Conservation (phyloP, 1,140 invertebrate species). For the Saccostrea echinata region DNA sequence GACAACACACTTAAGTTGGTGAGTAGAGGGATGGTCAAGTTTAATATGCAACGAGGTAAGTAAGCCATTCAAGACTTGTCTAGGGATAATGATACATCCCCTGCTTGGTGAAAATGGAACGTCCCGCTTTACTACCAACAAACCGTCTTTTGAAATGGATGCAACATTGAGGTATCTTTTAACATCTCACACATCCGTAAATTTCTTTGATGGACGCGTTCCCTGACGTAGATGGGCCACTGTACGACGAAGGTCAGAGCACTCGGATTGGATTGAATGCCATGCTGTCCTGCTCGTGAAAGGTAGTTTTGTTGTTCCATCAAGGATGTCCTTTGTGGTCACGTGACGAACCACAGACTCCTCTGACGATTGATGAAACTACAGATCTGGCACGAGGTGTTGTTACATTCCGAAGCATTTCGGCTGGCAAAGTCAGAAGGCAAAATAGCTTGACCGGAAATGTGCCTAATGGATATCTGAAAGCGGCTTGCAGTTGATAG, state of each 20-base stretch:
- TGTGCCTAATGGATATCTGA: no score
- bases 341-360: conserved; percentile 26
- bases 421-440: conserved; percentile 39
- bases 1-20: conserved; percentile 58
- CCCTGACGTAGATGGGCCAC: conserved; percentile 52
- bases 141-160: conserved; percentile 49
- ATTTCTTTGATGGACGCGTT: no score
- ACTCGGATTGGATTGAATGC: conserved; percentile 42
- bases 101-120: not conserved
- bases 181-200: conserved; percentile 51
- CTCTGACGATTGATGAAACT: conserved; percentile 9
- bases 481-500: no score
- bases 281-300: conserved; percentile 58
- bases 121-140: conserved; percentile 48
- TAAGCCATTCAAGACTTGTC: no score
- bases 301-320: conserved; percentile 38
- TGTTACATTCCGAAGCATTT: conserved; percentile 28
- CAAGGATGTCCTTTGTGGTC: conserved; percentile 35
- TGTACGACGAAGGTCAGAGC: conserved; percentile 44
- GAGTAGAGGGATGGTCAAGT: conserved; percentile 1
- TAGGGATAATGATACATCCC: no score
- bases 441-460: no score
- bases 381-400: conserved; percentile 51
- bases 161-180: conserved; percentile 50
- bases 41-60: no score